phyloP scores from a whole-genome alignment of 1,140 invertebrate species.

The Galendromus occidentalis region DNA sequence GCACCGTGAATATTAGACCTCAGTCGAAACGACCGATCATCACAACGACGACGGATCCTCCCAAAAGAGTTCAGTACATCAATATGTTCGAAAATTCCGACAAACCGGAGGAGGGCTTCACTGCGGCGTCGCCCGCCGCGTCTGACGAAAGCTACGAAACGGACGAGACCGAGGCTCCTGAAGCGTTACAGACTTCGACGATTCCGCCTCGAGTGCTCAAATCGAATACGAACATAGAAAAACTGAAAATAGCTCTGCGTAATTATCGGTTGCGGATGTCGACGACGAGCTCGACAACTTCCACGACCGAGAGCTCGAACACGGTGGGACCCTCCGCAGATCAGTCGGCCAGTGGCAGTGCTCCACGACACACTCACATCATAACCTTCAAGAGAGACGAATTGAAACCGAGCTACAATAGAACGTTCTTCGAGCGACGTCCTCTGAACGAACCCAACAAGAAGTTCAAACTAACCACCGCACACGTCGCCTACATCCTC shows the following conservation, averaged over 20 bases:
- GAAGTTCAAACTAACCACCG: conserved; percentile 21
- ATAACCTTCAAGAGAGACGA: conserved; percentile 3
- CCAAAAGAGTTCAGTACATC: neutral
- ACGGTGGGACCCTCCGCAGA: neutral
- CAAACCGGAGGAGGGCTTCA: neutral
- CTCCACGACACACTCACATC: neutral
- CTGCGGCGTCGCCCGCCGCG: neutral
- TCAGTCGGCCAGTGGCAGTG: neutral
- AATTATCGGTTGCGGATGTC: neutral
- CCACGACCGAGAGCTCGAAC: neutral
- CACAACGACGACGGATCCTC: neutral
- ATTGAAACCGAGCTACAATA: neutral
- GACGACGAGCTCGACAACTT: neutral
- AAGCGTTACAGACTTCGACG: neutral
- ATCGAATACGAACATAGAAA: neutral
- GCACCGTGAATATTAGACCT: neutral
- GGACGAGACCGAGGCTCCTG: neutral
- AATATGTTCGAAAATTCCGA: neutral
- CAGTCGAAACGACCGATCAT: neutral
- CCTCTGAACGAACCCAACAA: neutral
- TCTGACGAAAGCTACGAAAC: neutral
- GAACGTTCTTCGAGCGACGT: neutral
- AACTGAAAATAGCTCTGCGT: conserved; percentile 1
- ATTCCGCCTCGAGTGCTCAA: neutral
- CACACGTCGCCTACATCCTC: conserved; percentile 24